Evolutionary conservation across 2,888 invertebrate genomes (phyloP), one percentile per base, ranked within the genome.

Genomic region (Anoncus sp.): DNA sequence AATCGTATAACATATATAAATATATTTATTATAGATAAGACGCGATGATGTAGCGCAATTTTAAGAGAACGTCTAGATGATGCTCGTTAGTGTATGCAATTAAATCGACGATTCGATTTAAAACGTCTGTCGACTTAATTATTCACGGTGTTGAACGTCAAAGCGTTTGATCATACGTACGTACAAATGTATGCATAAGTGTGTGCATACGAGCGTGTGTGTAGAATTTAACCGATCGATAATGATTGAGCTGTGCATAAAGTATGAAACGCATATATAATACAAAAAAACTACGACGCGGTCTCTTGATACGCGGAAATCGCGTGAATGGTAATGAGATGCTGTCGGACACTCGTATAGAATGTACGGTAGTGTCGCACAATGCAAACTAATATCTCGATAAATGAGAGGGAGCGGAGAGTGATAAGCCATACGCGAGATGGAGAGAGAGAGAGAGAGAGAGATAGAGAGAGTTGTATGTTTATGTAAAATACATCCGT

Each of bases 311-410:
- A 70, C 47, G 35, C 70, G 59, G 70, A 70, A 70, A 70, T 70
- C 18, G 59, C 59, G 38, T 59, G 45, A 74, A 77, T 74, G 65
- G 51, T 65, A 77, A 74, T 77, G 63, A 70, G 67, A 65, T 60
- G 63, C 74, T 60, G 59, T 38, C 69, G 40, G n/a, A 18, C 45
- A 31, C 31, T 40, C 40, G 22, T 59, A 16, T 31, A 27, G 38
- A 57, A 67, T 67, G 45, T 3, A 60, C 59, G 20, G 16, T 67
- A 49, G 65, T 47, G 49, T 38, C 57, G 18, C 45, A 51, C 63
- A 73, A 73, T 73, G 69, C 27, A 40, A 73, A 59, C 69, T 77
- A 51, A 69, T 65, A 59, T 59, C 24, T 49, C 20, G 51, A 59
- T 70, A 51, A 65, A 38, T 38, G 35, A 49, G 38, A 49, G 22